Evolutionary conservation across 1,140 invertebrate genomes (phyloP), one percentile per base, ranked within the genome.

Genomic region (Drosophila ogumai): DNA sequence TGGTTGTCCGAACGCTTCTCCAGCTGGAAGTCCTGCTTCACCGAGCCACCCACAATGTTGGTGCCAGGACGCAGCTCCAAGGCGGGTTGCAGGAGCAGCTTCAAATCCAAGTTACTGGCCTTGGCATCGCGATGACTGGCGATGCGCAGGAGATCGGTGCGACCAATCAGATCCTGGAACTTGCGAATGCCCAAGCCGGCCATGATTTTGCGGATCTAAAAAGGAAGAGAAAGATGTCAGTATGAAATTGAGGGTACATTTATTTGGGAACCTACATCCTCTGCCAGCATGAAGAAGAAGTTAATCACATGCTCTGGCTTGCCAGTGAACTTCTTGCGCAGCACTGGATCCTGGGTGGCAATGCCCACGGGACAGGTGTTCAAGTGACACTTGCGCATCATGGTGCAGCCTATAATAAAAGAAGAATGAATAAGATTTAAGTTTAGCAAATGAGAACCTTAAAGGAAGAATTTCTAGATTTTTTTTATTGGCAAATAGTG

Each of bases 331-430:
- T 99, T 99, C 90, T 98, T 98, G 25, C 99, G 94, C 19, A 99
- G 93, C 15, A 96, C 94, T 0, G 99, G 99, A 94, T 99, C 99
- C 94, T 99, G 98, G 1, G 99, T 99, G 3, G 99, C 99, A 86
- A 99, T 97, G 69, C 99, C 99, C 57, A 99, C 99, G 0, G 99
- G 99, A 91, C 99, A 99, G 28, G 99, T 99, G 93, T 99, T 99
- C 63, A 99, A 94, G 93, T 99, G 99, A 92, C 99, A 99, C 93
- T 99, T 99, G 56, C 99, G 94, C 99, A 99, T 99, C 99, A 99
- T 99, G 8, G 98, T 99, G 91, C 99, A 99, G 10, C 99, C 94
- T 95, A 59, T 0, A 3, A 17, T 9, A 3, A 49, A 15, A 2
- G 3, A 6, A 3, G 3, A 8, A 19, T 7, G 1, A 22, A 22